Base-by-base conservation (phyloP, 2,888 invertebrate genomes). In the Boloria selene region DNA sequence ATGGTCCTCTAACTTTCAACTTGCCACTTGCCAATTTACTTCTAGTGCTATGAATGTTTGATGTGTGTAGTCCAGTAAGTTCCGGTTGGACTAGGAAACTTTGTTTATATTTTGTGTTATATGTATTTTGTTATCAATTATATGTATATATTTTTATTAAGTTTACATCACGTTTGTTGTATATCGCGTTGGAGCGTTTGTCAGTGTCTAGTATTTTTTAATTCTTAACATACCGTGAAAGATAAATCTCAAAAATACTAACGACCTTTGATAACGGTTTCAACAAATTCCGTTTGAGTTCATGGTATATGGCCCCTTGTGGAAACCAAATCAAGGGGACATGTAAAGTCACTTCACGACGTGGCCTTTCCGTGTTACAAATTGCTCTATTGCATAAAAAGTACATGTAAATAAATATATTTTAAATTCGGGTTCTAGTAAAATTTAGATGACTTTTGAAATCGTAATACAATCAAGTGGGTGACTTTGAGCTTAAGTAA, bases 311-410 rank as follows among this genome's bases (percentile, higher is more conserved):
- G 94, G 93, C 93, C 94, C 94, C 93, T 94, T 94, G 93, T 95
- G 95, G 94, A 95, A 95, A 95, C 95, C 95, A 95, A 95, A 95
- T 95, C 95, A 95, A 94, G 93, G 93, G 93, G 91, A 92, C 83
- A 78, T 61, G 70, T 82, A 94, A 94, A 93, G 94, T 94, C 94
- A 94, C 94, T 84, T 83, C 85, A 93, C 88, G 93, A 94, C 94
- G 94, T 94, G 94, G 93, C 94, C 93, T 52, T 53, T 22, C 14
- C n/a, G 17, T 53, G 22, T 16, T 17, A 59, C n/a, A 47, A 14
- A 42, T 56, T 47, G 17, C 38, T 45, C 47, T 49, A 53, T 53
- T 52, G 22, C 54, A 60, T 61, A 60, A 55, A 67, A 71, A 67
- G 65, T 67, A 71, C 71, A 71, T 63, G 69, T 56, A 38, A 10